Percentiles rank a stretch among this genome's conserved stretches.
Evolutionary conservation across 2,797 vertebrate species (phyloP).

Genomic region (Coregonus suidteri): DNA sequence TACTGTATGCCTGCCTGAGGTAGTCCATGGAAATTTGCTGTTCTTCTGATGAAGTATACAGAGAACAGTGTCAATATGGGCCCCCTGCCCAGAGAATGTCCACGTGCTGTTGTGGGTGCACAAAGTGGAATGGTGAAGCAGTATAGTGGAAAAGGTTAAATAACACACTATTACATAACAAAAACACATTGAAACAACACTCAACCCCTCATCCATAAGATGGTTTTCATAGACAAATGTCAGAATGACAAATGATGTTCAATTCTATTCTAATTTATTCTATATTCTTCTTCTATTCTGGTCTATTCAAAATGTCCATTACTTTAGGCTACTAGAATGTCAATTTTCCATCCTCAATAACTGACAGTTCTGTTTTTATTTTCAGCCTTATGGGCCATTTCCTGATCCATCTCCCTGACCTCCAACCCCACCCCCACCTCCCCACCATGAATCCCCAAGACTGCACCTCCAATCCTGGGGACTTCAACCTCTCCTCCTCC

Average conservation of each 20-base stretch:
- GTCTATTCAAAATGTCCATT: not conserved
- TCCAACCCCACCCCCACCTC: not conserved
- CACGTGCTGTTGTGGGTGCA: conserved; percentile 9
- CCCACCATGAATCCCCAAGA: conserved; percentile 56
- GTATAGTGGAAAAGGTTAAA: conserved; percentile 12
- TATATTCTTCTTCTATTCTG: no score
- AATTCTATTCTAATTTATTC: not conserved
- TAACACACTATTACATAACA: not conserved
- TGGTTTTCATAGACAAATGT: not conserved
- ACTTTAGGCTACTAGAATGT: not conserved
- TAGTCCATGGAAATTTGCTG: not conserved
- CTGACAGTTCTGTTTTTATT: conserved; percentile 17
- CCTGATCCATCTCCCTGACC: not conserved
- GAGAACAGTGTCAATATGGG: conserved; percentile 47
- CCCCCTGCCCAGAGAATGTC: conserved; percentile 17
- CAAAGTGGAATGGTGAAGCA: not conserved
- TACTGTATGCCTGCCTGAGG: not conserved
- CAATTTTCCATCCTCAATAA: not conserved
- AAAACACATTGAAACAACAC: not conserved
- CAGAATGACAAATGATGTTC: not conserved
- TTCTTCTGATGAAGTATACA: conserved; percentile 7
- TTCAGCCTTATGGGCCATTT: conserved; percentile 17
- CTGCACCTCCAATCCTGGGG: conserved; percentile 22
- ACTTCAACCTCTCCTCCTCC: conserved; percentile 16
- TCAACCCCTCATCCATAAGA: not conserved